These are phyloP conservation scores for Meganola albula DNA, from an alignment of 2,888 invertebrate species.

Conservation along the genomic window DNA sequence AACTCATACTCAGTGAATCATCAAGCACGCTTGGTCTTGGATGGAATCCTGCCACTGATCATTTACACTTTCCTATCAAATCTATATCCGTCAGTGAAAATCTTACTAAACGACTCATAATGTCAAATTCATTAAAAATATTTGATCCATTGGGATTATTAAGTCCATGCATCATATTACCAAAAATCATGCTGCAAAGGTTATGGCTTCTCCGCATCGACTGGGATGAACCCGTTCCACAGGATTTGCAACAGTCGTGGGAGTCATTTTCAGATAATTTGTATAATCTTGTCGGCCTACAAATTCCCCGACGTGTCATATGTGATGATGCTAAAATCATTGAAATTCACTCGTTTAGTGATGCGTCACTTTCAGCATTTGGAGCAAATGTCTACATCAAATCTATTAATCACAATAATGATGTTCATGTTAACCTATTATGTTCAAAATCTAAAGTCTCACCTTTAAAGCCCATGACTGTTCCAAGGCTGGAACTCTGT, in stretches of 20 bases:
- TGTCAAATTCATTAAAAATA: not conserved
- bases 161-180: not conserved
- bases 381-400: not conserved
- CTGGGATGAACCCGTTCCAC: not conserved
- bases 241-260: not conserved
- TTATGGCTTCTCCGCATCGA: not conserved
- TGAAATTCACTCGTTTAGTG: not conserved
- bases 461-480: not conserved
- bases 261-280: not conserved
- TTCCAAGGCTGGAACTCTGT: not conserved
- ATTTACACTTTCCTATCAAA: not conserved
- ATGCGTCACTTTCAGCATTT: not conserved
- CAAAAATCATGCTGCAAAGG: not conserved
- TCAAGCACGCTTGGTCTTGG: not conserved
- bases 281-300: not conserved
- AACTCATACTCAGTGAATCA: not conserved
- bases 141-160: not conserved
- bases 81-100: not conserved
- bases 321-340: not conserved
- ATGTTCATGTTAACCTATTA: not conserved
- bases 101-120: not conserved
- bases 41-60: not conserved
- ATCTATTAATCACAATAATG: not conserved
- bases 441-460: conserved; percentile 2
- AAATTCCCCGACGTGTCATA: not conserved